Evolutionary conservation across 2,113 vertebrate genomes (phyloP).

Genomic region (Todiramphus saurophagus): DNA sequence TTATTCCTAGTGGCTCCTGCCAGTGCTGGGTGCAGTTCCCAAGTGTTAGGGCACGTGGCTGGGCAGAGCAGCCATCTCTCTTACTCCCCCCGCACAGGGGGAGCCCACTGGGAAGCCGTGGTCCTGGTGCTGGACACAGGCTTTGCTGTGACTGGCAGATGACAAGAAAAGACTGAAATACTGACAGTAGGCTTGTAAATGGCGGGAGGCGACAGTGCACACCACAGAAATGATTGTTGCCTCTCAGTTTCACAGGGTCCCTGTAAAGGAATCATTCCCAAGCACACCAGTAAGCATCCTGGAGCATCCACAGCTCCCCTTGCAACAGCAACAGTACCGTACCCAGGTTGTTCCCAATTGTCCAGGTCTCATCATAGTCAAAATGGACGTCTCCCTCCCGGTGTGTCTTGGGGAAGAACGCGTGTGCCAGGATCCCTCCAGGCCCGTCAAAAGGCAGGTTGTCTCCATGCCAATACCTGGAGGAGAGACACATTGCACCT

Average conservation of each 20-base stretch:
- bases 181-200: not conserved
- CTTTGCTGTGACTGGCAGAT: not conserved
- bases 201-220: not conserved
- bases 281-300: not conserved
- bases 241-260: not conserved
- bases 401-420: conserved; percentile 92
- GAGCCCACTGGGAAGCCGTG: not conserved
- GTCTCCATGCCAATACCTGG: conserved; percentile 93
- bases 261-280: not conserved
- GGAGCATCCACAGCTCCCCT: not conserved
- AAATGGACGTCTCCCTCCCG: conserved; percentile 92
- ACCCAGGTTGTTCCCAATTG: conserved; percentile 89
- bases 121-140: not conserved
- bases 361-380: conserved; percentile 94
- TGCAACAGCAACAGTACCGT: not conserved
- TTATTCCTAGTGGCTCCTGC: not conserved
- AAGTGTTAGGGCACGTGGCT: not conserved
- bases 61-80: not conserved
- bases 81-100: not conserved
- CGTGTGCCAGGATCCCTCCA: conserved; percentile 91
- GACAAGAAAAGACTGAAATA: not conserved
- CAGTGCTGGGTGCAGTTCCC: not conserved
- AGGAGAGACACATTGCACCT: not conserved
- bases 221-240: not conserved
- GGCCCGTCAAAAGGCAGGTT: conserved; percentile 91